Evolutionary conservation across 2,888 invertebrate genomes (phyloP), one percentile per base, ranked within the genome.

Genomic region (Agriotes lineatus): DNA sequence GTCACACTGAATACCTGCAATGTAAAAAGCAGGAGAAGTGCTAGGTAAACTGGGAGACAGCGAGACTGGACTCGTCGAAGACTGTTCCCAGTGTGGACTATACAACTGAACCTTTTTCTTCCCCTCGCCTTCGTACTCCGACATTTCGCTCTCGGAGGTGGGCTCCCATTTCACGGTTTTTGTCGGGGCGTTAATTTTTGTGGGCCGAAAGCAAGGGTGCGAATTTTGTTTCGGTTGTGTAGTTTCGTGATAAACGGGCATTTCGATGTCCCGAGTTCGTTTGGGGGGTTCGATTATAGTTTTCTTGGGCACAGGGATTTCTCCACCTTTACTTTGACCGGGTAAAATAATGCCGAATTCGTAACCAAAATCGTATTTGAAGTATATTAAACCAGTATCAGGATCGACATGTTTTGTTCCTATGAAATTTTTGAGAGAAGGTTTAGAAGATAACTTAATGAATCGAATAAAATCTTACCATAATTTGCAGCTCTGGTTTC

Each of bases 301-400:
- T 78, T 85, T 86, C 76, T 82, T 84, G 16, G 85, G 84, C 14
- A 82, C 79, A 5, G 84, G 84, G 42, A 85, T 82, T 74, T 83
- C 81, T 69, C 82, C 82, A 72, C 85, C 85, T 80, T 87, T 88
- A 74, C 89, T 87, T 81, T 90, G 90, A 54, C 90, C 90, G 42
- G 92, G 92, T 56, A 91, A 85, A 50, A 92, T 87, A 73, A 92
- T 88, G 70, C 92, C 92, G 80, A 92, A 92, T 82, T 93, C 93
- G 82, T 92, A 93, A 76, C 92, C 92, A 80, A 93, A 93, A 85
- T 93, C 93, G 82, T 93, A 93, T 85, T 93, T 93, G 87, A 93
- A 93, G 86, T 93, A 93, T 79, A 93, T 91, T 69, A 93, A 85
- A 75, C 92, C 92, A 52, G 91, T 91, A 79, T 91, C 90, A 73